Base-by-base conservation (phyloP, 2,113 vertebrate genomes). In the Australoheros scitulus region DNA sequence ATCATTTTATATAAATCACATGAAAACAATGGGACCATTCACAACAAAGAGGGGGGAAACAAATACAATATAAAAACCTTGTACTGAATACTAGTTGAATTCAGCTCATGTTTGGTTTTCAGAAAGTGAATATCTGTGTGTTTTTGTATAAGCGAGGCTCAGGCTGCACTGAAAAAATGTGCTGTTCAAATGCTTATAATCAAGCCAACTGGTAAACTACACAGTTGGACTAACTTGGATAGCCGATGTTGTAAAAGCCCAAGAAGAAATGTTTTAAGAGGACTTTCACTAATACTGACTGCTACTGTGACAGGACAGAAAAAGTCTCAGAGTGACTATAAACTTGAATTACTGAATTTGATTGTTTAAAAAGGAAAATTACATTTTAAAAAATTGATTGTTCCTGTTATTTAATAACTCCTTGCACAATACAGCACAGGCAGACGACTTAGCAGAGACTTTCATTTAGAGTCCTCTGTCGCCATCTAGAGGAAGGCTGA, bases 401-500 rank as follows among this genome's bases (percentile, higher is more conserved):
- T 43, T 47, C 15, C 17, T 56, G 56, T 22, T 74, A 47, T 59
- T 22, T 26, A 13, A n/a, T 13, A 2, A 34, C 43, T 79, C 47
- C 11, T 5, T 64, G 34, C 17, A 9, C 36, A 18, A 3, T 24
- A 6, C 26, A 81, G 74, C 38, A 26, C 36, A 63, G 8, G 11
- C 32, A 55, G 5, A 2, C 6, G 10, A 20, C 65, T 70, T 50
- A 52, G 43, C 52, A 72, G 32, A n/a, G 65, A 72, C n/a, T 65
- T 61, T 55, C 2, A 74, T 52, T 36, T 58, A 34, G 7, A 34
- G 79, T 36, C 52, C 70, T 29, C 36, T 79, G 77, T 61, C 59
- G 32, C 91, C 93, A 86, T 83, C 93, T 94, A 72, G 79, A 63
- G 93, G 91, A 74, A 2, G 43, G 6, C 7, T 65, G 50, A 6